These are phyloP conservation scores for Synergus laeviventris DNA, from an alignment of 2,888 invertebrate genomes.

Conservation along the genomic window DNA sequence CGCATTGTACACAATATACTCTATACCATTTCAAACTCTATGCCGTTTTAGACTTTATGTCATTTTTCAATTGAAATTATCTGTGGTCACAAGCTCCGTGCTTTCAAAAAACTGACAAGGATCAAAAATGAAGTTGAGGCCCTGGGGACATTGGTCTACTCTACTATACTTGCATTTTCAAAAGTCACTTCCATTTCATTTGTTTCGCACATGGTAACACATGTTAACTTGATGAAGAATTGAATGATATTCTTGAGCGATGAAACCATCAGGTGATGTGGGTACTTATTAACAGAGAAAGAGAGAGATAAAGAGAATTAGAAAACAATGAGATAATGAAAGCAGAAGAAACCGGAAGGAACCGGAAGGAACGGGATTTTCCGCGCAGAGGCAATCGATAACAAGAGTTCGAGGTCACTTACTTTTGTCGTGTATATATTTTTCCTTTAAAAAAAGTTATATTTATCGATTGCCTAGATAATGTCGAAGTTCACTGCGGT, in stretches of 20 bases:
- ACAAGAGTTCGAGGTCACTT: constrained; percentile 54
- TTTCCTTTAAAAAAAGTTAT: not conserved
- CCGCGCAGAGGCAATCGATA: constrained; percentile 61
- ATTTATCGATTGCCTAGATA: not conserved
- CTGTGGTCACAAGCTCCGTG: not conserved
- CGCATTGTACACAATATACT: constrained; percentile 34
- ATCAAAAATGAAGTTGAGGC: not conserved
- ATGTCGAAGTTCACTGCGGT: constrained; percentile 19
- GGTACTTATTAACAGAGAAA: not conserved
- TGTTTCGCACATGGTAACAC: too few species aligned
- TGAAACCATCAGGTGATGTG: not conserved
- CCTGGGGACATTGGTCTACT: too few species aligned
- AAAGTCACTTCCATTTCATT: too few species aligned
- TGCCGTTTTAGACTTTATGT: too few species aligned
- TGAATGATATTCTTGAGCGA: not conserved
- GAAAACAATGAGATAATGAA: not conserved
- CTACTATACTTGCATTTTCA: too few species aligned
- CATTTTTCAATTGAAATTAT: not conserved
- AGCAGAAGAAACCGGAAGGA: constrained; percentile 43
- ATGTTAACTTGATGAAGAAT: too few species aligned
- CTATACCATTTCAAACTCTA: too few species aligned
- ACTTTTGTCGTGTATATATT: constrained; percentile 5
- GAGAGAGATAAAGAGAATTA: not conserved
- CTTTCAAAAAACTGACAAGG: not conserved
- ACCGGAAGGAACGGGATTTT: constrained; percentile 59